phyloP scores from a whole-genome alignment of 1,140 invertebrate genomes.

The Argopecten irradians region DNA sequence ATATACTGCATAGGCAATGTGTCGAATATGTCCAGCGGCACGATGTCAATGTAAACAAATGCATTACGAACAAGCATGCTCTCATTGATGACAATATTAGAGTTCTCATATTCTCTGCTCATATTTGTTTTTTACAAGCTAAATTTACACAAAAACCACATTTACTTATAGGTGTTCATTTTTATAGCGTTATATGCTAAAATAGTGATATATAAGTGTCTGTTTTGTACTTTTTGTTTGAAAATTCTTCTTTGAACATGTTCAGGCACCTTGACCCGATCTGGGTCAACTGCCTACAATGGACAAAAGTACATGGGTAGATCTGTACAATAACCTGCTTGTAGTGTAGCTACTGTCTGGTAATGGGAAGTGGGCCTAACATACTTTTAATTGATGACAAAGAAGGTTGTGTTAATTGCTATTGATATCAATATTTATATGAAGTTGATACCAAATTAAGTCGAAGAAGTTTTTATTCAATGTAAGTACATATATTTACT shows the following conservation, averaged over 20 bases:
- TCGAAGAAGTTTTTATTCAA: too few species aligned
- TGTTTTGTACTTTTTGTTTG: not conserved
- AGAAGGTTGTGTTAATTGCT: too few species aligned
- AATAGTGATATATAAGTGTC: not conserved
- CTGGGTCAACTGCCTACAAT: not conserved
- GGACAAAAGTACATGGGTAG: not conserved
- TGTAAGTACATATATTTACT: too few species aligned
- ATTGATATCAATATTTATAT: too few species aligned
- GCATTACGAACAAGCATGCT: not conserved
- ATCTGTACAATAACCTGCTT: not conserved
- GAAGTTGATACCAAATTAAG: too few species aligned
- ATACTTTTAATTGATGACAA: too few species aligned
- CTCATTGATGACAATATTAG: not conserved
- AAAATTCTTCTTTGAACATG: slow-evolving; percentile 2
- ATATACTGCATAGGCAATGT: not conserved
- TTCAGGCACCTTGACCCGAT: slow-evolving; percentile 14
- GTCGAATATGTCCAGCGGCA: not conserved
- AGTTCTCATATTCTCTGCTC: not conserved
- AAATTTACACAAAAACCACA: not conserved
- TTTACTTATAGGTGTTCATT: not conserved
- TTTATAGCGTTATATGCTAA: too few species aligned
- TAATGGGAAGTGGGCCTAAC: too few species aligned
- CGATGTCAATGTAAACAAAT: slow-evolving; percentile 22
- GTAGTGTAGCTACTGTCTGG: too few species aligned
- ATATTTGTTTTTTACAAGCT: not conserved